Base-by-base conservation (phyloP, 2,113 vertebrate genomes). In the Trichomycterus rosablanca region DNA sequence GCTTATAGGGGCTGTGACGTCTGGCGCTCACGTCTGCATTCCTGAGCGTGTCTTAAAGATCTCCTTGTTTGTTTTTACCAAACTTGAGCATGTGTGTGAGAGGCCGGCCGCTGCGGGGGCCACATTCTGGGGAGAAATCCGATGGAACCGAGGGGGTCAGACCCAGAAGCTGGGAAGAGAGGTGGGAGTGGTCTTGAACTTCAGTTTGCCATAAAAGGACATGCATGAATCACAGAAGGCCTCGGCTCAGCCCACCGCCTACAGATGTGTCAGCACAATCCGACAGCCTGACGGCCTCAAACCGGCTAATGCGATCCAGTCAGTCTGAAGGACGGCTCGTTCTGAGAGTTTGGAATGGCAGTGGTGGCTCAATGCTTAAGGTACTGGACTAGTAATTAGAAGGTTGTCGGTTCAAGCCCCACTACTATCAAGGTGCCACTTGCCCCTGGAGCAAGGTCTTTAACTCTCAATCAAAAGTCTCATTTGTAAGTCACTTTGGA, bases 121-220 rank as follows among this genome's bases (percentile, higher is more conserved):
- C 43, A 34, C 61, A 73, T 74, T 73, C 70, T 67, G 20, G 5
- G 54, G 51, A 32, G 51, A 14, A 51, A 64, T 66, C 46, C 26
- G 55, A 45, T 56, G 53, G 54, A 78, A 73, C 24, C 39, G 18
- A 66, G 63, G 49, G 5, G 54, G 62, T 63, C 44, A 69, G 42
- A 23, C 23, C 23, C 42, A 45, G 37, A 59, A 58, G 57, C 24
- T 22, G 23, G 55, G 37, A 55, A 57, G 28, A 51, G 52, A 68
- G 45, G 30, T 7, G 28, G 67, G 54, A 52, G 59, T 44, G 44
- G 61, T 64, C 53, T 64, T 10, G 52, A 35, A 63, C 45, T 43
- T 72, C 46, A 48, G 66, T 64, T 78, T 62, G 45, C 76, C 78
- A 75, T 78, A 78, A 75, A 80, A 74, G 74, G 78, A 50, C 69